Evolutionary conservation across 2,113 vertebrate genomes (phyloP), one percentile per base, ranked within the genome.

Genomic region (Amblyopsis rosae): DNA sequence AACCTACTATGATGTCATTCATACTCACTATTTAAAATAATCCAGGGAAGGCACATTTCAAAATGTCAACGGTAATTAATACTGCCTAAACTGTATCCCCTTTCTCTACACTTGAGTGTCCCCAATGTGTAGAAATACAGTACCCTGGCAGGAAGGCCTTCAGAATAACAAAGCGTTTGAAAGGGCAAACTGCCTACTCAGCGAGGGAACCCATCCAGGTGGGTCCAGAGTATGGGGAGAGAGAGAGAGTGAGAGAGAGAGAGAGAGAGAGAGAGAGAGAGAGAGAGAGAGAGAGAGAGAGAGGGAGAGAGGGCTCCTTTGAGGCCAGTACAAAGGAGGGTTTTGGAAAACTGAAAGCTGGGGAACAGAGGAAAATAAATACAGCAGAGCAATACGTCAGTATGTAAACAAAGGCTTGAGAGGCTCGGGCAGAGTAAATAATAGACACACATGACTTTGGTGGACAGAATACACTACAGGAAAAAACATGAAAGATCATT

Each of bases 171-270:
- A 41, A 47, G 56, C 68, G 32, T 69, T 70, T 73, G 68, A 69
- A 61, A 77, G 59, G 58, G 53, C 62, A 83, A 69, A 47, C 60
- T 67, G 55, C 63, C 66, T 54, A 26, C 5, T 6, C 35, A 41
- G 35, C 7, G 35, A 41, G 35, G 35, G 5, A 41, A 41, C 35
- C 4, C 35, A 41, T 41, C 35, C 35, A 41, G 35, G 4, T 41
- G 35, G 35, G 35, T 41, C 35, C 3, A 41, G 35, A 35, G 35
- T 35, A 41, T 4, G 3, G 7, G 3, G 35, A 41, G 35, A 41
- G 35, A 41, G 35, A 41, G 35, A 41, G 35, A 41, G 35, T 6
- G 35, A 41, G 35, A 41, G 53, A 55, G 53, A 55, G 17, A 9
- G n/a, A 55, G n/a, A n/a, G 13, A 17, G 16, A 11, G 3, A 9